Evolutionary conservation across 2,888 invertebrate genomes (phyloP), one percentile per base, ranked within the genome.

Genomic region (Caenorhabditis zanzibari): DNA sequence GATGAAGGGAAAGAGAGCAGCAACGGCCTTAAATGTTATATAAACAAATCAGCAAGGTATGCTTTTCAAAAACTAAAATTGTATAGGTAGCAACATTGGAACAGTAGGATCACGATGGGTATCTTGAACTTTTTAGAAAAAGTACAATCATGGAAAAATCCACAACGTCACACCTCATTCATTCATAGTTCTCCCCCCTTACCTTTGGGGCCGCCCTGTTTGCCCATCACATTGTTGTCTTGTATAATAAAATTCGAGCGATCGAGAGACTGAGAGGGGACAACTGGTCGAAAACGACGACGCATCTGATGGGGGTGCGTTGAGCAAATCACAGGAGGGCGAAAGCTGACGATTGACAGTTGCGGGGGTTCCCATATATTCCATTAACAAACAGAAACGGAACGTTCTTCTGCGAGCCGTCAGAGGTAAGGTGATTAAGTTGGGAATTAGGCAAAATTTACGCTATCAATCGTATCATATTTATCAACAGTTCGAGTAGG

Each of bases 161-260:
- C 35, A 61, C 69, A 52, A 76, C 77, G 77, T 77, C 71, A 77
- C 77, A 77, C 77, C 77, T 77, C 77, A 77, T 71, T 77, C 69
- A 16, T 47, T 10, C 47, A 12, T 44, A n/a, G 10, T 5, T 52
- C 35, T 38, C 38, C 68, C n/a, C n/a, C 32, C 22, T 19, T 12
- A 9, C 24, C 47, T 26, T 7, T 6, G 26, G 19, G 35, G 38
- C 63, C 38, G 12, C 75, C 75, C 69, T 77, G 71, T 77, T 77
- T 77, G 63, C 77, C 77, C 49, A 77, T 77, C 77, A 77, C 69
- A 77, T 77, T 77, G 71, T 56, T 58, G 69, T 77, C 38, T 71
- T 71, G 77, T 69, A 77, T 69, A 71, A 77, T 77, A 77, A 77
- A 77, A 71, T 69, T 69, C 61, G 77, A 69, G 44, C n/a, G 44